Evolutionary conservation across 2,113 vertebrate species (phyloP).

Genomic region (Penelope pileata): DNA sequence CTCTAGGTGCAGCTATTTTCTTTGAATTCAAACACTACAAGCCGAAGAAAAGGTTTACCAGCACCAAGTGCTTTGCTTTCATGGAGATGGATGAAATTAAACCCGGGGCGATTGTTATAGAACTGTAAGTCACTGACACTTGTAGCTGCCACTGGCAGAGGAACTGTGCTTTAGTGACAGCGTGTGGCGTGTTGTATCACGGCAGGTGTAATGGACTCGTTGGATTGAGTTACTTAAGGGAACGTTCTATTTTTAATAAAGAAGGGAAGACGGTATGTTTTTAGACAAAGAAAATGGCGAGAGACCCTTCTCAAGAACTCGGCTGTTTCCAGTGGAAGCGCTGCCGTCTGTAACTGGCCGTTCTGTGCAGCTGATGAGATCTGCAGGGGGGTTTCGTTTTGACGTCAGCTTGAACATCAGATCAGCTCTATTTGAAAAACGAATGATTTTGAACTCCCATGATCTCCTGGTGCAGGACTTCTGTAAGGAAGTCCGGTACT

Average conservation of each 20-base stretch:
- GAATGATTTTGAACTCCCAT: not conserved
- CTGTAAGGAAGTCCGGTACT: not conserved
- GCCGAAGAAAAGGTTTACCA: constrained; percentile 97
- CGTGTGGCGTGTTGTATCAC: not conserved
- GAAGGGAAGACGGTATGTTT: not conserved
- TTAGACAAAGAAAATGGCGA: not conserved
- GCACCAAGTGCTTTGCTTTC: constrained; percentile 98
- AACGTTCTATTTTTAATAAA: not conserved
- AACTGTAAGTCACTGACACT: constrained; percentile 87
- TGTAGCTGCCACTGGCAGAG: not conserved
- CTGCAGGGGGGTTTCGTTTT: not conserved
- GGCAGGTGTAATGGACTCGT: not conserved
- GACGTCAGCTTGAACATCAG: not conserved
- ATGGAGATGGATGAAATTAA: constrained; percentile 99
- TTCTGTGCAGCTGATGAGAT: not conserved
- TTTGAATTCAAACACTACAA: constrained; percentile 99
- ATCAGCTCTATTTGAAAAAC: not conserved
- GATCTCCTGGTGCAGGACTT: not conserved
- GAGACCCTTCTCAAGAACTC: not conserved
- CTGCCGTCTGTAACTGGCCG: not conserved
- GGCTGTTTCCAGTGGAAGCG: not conserved
- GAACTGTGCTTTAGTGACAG: not conserved
- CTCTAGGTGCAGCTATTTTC: constrained; percentile 95
- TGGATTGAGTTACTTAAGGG: not conserved
- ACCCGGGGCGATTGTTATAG: constrained; percentile 92